Evolutionary conservation across 1,140 invertebrate species (phyloP).

Genomic region (Gryon sp.): DNA sequence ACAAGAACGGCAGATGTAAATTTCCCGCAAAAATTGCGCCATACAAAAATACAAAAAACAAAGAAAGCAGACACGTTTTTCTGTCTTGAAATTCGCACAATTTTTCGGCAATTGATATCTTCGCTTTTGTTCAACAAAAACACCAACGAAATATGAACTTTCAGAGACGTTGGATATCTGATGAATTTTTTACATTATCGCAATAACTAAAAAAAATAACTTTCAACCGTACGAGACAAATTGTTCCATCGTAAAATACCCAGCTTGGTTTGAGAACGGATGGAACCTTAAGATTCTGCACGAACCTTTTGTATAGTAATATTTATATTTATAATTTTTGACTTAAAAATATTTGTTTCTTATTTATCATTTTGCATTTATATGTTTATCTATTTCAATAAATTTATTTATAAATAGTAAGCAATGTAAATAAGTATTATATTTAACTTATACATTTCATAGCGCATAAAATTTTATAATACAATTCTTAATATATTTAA

Average conservation of each 20-base stretch:
- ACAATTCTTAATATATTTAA: background rate
- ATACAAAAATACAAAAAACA: constrained; percentile 13
- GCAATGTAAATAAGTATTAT: no score
- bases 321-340: no score
- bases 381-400: no score
- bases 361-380: no score
- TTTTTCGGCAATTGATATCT: constrained; percentile 41
- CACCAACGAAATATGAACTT: constrained; percentile 15
- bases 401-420: no score
- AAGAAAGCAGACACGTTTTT: constrained; percentile 14
- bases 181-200: constrained; percentile 24
- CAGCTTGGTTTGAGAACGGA: no score
- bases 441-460: no score
- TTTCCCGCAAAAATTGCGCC: constrained; percentile 43
- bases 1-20: constrained; percentile 39
- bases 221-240: background rate
- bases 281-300: no score
- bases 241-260: background rate
- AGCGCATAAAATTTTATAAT: background rate
- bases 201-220: no score
- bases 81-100: constrained; percentile 15
- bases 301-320: no score
- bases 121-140: constrained; percentile 28
- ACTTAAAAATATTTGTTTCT: no score
- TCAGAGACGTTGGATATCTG: constrained; percentile 11